These are phyloP conservation scores for Nymphicus hollandicus DNA, from an alignment of 2,113 vertebrate species.

Conservation along the genomic window DNA sequence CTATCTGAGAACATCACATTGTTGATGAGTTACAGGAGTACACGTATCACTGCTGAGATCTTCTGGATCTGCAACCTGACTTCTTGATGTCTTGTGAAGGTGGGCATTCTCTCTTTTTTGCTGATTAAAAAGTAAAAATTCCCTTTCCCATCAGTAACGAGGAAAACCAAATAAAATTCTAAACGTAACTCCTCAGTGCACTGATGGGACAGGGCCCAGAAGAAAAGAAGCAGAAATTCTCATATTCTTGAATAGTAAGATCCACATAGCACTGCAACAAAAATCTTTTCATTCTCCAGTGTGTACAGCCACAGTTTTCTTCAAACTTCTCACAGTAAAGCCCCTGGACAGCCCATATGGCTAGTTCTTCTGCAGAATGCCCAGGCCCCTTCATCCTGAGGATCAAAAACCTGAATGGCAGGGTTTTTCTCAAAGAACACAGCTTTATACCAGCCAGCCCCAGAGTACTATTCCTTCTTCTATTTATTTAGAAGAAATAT, in stretches of 20 bases:
- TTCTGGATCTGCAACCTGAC: not conserved
- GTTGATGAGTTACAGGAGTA: accelerated
- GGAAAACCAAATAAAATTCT: not conserved
- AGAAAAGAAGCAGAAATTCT: not conserved
- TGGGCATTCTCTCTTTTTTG: not conserved
- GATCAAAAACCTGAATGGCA: not conserved
- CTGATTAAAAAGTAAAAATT: not conserved
- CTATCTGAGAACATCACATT: not conserved
- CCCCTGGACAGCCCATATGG: not conserved
- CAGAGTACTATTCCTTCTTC: not conserved
- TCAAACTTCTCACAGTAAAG: not conserved
- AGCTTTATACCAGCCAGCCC: not conserved
- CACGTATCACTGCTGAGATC: accelerated
- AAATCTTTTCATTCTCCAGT: not conserved
- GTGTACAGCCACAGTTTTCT: not conserved
- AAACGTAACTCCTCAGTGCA: not conserved
- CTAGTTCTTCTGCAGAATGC: not conserved
- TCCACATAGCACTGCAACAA: not conserved
- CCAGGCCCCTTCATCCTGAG: not conserved
- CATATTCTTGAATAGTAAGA: not conserved
- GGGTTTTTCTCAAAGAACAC: not conserved
- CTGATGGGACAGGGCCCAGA: not conserved
- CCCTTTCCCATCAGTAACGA: not conserved
- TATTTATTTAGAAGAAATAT: not conserved
- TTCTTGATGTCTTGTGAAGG: not conserved